A percentile compares a stretch with the other conserved stretches of the same genome.
These are phyloP conservation scores for Cnemophilus loriae DNA, from an alignment of 2,113 vertebrate species.

Conservation along the genomic window DNA sequence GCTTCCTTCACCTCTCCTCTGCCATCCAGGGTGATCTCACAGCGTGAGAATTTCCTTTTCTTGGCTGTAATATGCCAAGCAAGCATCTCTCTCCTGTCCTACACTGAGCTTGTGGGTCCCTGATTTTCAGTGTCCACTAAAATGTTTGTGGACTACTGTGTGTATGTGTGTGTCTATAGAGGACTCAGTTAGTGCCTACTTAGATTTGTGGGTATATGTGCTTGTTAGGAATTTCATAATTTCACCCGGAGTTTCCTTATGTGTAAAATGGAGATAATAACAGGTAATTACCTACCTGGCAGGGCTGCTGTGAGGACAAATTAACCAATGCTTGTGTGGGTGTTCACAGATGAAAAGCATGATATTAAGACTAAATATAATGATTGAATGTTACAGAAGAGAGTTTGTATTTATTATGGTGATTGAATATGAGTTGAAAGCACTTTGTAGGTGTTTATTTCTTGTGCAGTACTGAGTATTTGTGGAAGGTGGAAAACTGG, in stretches of 20 bases:
- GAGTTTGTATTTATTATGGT: conserved; percentile 20
- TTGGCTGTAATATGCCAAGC: accelerated
- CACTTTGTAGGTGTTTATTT: background rate
- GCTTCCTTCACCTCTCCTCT: background rate
- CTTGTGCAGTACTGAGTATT: background rate
- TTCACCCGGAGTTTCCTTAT: conserved; percentile 40
- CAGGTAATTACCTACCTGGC: conserved; percentile 50
- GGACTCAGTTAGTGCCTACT: background rate
- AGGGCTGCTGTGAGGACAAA: conserved; percentile 58
- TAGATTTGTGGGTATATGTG: background rate
- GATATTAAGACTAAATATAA: conserved; percentile 58
- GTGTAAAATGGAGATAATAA: conserved; percentile 52
- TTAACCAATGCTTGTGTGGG: conserved; percentile 55
- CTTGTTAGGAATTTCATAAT: conserved; percentile 38
- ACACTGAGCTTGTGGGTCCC: background rate
- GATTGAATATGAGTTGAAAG: background rate
- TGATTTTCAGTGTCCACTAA: background rate
- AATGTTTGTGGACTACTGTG: background rate
- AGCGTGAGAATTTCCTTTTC: background rate
- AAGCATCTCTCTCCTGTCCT: background rate
- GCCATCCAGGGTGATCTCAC: background rate
- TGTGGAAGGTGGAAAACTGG: background rate
- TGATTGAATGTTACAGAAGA: conserved; percentile 46
- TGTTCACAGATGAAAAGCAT: conserved; percentile 50
- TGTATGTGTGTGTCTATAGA: background rate